Conservation (phyloP, 2,888 invertebrate genomes). For the Homarus gammarus region DNA sequence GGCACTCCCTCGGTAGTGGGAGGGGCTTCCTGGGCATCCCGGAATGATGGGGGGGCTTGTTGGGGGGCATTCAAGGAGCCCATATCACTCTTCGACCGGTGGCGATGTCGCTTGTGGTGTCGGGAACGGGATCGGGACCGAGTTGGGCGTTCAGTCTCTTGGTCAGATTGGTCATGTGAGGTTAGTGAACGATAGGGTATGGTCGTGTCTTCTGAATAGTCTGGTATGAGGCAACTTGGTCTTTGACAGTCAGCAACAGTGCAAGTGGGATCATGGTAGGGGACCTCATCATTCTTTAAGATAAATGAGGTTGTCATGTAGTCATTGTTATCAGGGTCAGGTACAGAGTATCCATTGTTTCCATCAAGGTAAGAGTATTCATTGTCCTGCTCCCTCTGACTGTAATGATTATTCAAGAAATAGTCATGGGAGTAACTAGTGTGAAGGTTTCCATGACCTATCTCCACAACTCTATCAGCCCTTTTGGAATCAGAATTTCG, state of each 20-base stretch:
- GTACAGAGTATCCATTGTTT: conserved; percentile 48
- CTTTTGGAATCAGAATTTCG: conserved; percentile 5
- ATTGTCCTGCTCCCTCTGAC: conserved; percentile 51
- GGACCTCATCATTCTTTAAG: conserved; percentile 43
- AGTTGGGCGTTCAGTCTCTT: conserved; percentile 31
- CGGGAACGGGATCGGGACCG: conserved; percentile 47
- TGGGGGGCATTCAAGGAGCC: conserved; percentile 59
- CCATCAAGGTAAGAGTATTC: conserved; percentile 56
- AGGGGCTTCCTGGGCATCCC: conserved; percentile 44
- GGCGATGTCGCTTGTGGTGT: conserved; percentile 62
- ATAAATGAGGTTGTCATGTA: conserved; percentile 64
- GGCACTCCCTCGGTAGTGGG: conserved; percentile 52
- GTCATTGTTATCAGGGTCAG: conserved; percentile 55
- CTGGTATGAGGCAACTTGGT: conserved; percentile 57
- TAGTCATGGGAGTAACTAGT: conserved; percentile 38
- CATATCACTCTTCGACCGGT: conserved; percentile 49
- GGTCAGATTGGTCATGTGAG: conserved; percentile 58
- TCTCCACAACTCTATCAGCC: conserved; percentile 3
- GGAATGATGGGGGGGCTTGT: conserved; percentile 36
- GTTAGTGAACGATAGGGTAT: conserved; percentile 60
- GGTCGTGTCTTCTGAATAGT: conserved; percentile 62
- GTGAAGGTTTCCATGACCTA: conserved; percentile 12
- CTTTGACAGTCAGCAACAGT: conserved; percentile 61
- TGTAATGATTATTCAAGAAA: conserved; percentile 44
- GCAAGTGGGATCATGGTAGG: conserved; percentile 69